A percentile compares a stretch with the other conserved stretches of the same genome.
Evolutionary conservation across 2,888 invertebrate genomes (phyloP).

Genomic region (Tanaodytes sp.): DNA sequence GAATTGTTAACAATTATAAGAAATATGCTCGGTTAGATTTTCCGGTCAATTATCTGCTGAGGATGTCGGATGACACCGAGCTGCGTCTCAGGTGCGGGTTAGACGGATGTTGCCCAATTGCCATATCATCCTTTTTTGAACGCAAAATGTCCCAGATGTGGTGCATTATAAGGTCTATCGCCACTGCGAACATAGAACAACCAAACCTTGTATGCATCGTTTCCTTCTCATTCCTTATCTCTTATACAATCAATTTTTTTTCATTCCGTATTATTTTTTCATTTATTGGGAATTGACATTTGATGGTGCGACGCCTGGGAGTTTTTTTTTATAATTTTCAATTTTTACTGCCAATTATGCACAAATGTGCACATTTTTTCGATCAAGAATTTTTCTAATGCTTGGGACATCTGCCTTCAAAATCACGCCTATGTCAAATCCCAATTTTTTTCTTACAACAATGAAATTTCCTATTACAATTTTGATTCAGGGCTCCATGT

Average conservation of each 20-base stretch:
- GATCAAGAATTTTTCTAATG: too few species aligned
- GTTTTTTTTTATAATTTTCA: too few species aligned
- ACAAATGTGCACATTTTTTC: too few species aligned
- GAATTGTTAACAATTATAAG: too few species aligned
- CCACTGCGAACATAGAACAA: constrained; percentile 87
- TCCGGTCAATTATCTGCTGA: constrained; percentile 71
- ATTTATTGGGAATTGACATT: too few species aligned
- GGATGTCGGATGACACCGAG: constrained; percentile 71
- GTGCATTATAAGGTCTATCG: constrained; percentile 99
- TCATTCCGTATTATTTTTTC: neutral
- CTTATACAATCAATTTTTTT: neutral
- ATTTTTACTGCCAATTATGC: too few species aligned
- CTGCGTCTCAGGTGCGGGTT: constrained; percentile 70
- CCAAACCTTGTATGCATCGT: constrained; percentile 75
- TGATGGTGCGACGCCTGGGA: too few species aligned
- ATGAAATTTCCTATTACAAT: too few species aligned
- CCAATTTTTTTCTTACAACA: too few species aligned
- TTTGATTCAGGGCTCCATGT: too few species aligned
- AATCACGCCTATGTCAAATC: too few species aligned
- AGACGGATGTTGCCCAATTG: constrained; percentile 74
- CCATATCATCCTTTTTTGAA: constrained; percentile 74
- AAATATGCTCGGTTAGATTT: constrained; percentile 12
- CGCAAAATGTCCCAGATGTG: constrained; percentile 98
- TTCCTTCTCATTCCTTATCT: neutral
- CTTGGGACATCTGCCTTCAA: too few species aligned